Evolutionary conservation across 1,140 invertebrate species (phyloP), one percentile per base, ranked within the genome.

Genomic region (Chrysomallon squamiferum): DNA sequence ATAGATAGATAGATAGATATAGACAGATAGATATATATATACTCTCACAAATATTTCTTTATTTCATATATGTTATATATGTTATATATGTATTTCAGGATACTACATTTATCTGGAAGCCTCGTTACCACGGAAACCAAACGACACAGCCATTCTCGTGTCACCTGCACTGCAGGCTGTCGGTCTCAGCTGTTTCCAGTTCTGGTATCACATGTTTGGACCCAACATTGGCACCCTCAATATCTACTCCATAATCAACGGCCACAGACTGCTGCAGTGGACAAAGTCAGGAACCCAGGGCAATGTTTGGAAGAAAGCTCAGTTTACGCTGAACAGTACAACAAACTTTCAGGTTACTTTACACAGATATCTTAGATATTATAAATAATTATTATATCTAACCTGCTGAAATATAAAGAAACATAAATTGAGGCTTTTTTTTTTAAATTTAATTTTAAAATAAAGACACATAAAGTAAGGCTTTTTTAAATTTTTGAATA

Each of bases 161-260:
- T 72, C 75, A 5, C 75, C 75, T 33, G 29, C 73, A 6, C 38
- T 75, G 33, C 65, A 74, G 2, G 67, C 72, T 7, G 74, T 72
- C 9, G 54, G 56, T 15, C 30, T 25, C 38, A 59, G 50, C 27
- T 82, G 80, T 50, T 72, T 80, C 38, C 68, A 71, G 4, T 92
- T 93, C 78, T 93, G 88, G 87, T 90, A 86, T 75, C 92, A 93
- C 75, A 93, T 94, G 93, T 92, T 88, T 74, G 93, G 93, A 9
- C 47, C 47, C 5, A 62, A 80, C 25, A 72, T 81, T 25, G 80
- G 74, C 25, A 43, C 11, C 18, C 73, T 85, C 11, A 76, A 76
- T 52, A 57, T 84, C 32, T 78, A 77, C 47, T 52, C 72, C 3
- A 72, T 66, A 35, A 56, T 49, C 20, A 59, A n/a, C 35, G 69